Evolutionary conservation across 2,113 vertebrate genomes (phyloP), one percentile per base, ranked within the genome.

Genomic region (Petroica traversi): DNA sequence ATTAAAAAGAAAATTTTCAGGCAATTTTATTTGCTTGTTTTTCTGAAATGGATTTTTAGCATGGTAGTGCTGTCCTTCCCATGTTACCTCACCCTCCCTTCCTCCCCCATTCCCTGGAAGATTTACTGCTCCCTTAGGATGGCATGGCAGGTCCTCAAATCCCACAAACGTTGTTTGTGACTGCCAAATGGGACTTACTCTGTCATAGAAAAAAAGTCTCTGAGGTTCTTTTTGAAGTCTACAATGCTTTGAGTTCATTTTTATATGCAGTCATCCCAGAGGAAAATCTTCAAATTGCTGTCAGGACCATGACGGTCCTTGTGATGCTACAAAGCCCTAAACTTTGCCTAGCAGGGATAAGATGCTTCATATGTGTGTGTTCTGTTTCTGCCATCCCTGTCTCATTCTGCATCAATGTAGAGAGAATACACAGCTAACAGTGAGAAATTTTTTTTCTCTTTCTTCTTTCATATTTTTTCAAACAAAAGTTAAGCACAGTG

Each of bases 261-360:
- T 93, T 38, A 83, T 79, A 51, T 31, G 41, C 17, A 94, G 58
- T 4, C 38, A 43, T 88, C 84, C 78, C 94, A 82, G 29, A 94
- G 74, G 89, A 95, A 76, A 93, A 84, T 26, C 68, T 91, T 93
- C 80, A 75, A 89, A 89, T 67, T 69, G 46, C 85, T 83, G 92
- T 89, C 89, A 96, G 87, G 77, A 82, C 11, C 26, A 77, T 52
- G 57, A 74, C 0, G 2, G 51, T 51, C 33, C 55, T 94, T 95
- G 92, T 85, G 85, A 76, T 66, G 51, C 18, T 89, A 77, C 80
- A 93, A 93, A 95, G 92, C 57, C 31, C 64, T 20, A 5, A 29
- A 34, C 43, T 88, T 77, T 93, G 40, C 64, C 76, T 55, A 24
- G 59, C 36, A 91, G 59, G 14, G 40, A 38, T n/a, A 48, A 71